These are phyloP conservation scores for Neuroterus valhalla DNA, from an alignment of 1,140 invertebrate genomes.

Conservation along the genomic window DNA sequence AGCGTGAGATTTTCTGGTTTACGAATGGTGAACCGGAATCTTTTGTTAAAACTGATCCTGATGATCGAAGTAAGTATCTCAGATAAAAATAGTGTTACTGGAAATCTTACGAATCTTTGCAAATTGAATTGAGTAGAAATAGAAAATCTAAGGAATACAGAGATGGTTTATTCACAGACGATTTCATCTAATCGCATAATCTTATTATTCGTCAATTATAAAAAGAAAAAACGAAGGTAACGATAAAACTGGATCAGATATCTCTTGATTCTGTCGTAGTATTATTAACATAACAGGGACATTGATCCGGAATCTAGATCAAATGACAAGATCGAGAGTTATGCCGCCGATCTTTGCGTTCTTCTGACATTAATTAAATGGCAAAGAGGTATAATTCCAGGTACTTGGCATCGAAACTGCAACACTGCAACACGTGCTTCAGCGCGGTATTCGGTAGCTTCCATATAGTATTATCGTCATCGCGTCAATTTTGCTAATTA, in stretches of 20 bases:
- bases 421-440: neutral
- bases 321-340: conserved; percentile 18
- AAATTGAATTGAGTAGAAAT: too few species aligned
- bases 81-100: too few species aligned
- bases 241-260: conserved; percentile 19
- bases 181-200: neutral
- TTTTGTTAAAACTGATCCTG: too few species aligned
- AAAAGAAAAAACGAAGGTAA: neutral
- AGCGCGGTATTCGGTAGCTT: conserved; percentile 6
- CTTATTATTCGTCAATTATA: neutral
- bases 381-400: neutral
- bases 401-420: neutral
- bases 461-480: neutral
- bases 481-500: conserved; percentile 22
- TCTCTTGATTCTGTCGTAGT: neutral
- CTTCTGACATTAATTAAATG: too few species aligned
- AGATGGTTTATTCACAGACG: too few species aligned
- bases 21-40: too few species aligned
- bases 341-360: neutral
- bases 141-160: too few species aligned
- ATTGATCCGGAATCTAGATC: conserved; percentile 25
- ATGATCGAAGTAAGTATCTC: too few species aligned
- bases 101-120: too few species aligned
- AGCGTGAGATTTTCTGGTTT: too few species aligned
- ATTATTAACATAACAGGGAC: conserved; percentile 15